Conservation (phyloP, 1,140 invertebrate genomes). For the Platorchestia sp. region DNA sequence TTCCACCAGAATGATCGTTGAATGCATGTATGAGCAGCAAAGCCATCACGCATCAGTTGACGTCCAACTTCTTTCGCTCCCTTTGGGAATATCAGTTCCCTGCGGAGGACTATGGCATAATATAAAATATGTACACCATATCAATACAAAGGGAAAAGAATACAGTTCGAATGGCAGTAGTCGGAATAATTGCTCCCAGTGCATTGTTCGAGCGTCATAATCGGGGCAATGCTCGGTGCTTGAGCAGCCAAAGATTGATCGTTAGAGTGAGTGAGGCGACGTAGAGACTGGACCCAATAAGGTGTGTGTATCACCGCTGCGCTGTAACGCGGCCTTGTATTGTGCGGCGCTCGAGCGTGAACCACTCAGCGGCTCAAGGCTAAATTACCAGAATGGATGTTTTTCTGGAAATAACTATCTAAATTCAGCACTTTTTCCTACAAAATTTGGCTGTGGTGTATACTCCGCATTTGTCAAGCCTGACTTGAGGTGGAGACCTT, state of each 20-base stretch:
- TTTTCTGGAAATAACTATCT: too few relatives aligned
- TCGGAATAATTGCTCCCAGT: background rate
- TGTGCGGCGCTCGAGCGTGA: background rate
- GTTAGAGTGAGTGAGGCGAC: background rate
- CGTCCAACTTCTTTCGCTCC: background rate
- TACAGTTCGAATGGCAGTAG: background rate
- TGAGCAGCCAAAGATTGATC: background rate
- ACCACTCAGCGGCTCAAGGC: background rate
- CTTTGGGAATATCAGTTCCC: background rate
- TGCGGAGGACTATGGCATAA: background rate
- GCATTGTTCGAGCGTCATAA: constrained; percentile 6
- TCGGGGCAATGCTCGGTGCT: background rate
- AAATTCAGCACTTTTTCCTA: too few relatives aligned
- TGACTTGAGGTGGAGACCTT: background rate
- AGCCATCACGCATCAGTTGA: background rate
- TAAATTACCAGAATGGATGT: too few relatives aligned
- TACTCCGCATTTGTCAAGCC: too few relatives aligned
- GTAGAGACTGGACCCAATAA: background rate
- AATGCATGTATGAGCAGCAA: background rate
- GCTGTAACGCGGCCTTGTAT: background rate
- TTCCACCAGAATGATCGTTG: background rate
- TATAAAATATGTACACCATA: background rate
- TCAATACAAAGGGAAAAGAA: background rate
- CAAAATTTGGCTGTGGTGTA: too few relatives aligned
- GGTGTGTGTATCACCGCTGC: background rate